These are phyloP conservation scores for Virgularia gustaviana DNA, from an alignment of 92 coral and sea anemone species.

Conservation along the genomic window DNA sequence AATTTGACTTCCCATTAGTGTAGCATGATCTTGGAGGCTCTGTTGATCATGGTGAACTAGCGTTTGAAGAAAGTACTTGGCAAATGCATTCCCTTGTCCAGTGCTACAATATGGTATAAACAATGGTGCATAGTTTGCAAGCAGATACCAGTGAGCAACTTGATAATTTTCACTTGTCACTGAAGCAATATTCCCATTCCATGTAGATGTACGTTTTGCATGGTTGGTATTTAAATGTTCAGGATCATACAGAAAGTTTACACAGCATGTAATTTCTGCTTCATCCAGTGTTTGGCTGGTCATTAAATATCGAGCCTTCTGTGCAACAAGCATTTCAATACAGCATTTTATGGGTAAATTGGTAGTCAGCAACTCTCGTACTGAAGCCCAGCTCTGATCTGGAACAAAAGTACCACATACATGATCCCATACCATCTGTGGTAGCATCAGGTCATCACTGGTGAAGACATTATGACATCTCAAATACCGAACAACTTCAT, in stretches of 20 bases:
- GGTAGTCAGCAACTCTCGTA: conserved; percentile 2
- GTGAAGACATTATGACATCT: neutral
- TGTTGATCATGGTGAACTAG: neutral
- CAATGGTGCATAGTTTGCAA: conserved; percentile 13
- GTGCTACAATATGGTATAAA: conserved; percentile 22
- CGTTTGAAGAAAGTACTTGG: conserved; percentile 2
- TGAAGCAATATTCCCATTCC: conserved; percentile 14
- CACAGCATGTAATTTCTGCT: neutral
- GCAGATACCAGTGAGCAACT: conserved; percentile 24
- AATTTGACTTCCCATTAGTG: neutral
- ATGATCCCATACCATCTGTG: conserved; percentile 14
- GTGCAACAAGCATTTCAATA: conserved; percentile 14
- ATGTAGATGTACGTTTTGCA: neutral
- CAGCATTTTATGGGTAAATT: conserved; percentile 8
- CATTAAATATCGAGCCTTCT: conserved; percentile 11
- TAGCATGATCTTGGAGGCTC: neutral
- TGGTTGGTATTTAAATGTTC: neutral
- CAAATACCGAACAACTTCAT: neutral
- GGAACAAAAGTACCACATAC: neutral
- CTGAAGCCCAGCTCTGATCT: neutral
- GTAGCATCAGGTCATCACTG: neutral
- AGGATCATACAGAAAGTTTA: conserved; percentile 1
- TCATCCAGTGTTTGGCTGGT: neutral
- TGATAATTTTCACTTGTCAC: conserved; percentile 12
- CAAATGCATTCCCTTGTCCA: neutral